phyloP scores from a whole-genome alignment of 2,797 vertebrate genomes.

The Chromis chromis region DNA sequence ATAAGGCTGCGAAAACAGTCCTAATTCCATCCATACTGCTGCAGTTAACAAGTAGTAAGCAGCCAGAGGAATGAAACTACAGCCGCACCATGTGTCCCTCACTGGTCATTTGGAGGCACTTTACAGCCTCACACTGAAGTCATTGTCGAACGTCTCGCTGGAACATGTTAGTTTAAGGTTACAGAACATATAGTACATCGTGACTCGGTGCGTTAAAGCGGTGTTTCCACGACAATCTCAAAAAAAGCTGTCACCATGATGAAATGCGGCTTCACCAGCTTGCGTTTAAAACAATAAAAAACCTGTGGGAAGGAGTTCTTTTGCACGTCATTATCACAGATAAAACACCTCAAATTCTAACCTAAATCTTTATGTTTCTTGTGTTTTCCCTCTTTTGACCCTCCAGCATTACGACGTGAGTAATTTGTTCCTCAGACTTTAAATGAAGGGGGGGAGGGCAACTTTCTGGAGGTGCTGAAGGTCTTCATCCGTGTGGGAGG shows the following conservation, averaged over 20 bases:
- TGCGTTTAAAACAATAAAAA: background rate
- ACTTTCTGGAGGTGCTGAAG: slow-evolving; percentile 48
- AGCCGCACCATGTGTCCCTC: slow-evolving; percentile 35
- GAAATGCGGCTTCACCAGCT: slow-evolving; percentile 11
- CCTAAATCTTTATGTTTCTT: slow-evolving; percentile 23
- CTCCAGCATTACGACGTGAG: slow-evolving; percentile 35
- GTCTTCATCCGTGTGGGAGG: slow-evolving; percentile 68
- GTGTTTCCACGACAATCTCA: slow-evolving; percentile 41
- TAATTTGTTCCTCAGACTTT: slow-evolving; percentile 47
- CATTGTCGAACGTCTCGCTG: slow-evolving; percentile 35
- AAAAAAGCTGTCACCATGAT: slow-evolving; percentile 39
- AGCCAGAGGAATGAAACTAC: slow-evolving; percentile 40
- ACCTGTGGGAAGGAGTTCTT: slow-evolving; percentile 21
- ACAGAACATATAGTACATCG: slow-evolving; percentile 47
- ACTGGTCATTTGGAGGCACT: slow-evolving; percentile 59
- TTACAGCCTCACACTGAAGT: slow-evolving; percentile 65
- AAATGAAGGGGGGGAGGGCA: slow-evolving; percentile 18
- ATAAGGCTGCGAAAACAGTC: slow-evolving; percentile 28
- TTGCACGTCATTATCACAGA: background rate
- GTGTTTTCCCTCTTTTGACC: slow-evolving; percentile 24
- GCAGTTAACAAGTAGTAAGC: slow-evolving; percentile 43
- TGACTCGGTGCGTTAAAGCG: slow-evolving; percentile 13
- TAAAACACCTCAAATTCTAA: slow-evolving; percentile 9
- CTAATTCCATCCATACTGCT: slow-evolving; percentile 52
- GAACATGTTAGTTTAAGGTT: slow-evolving; percentile 59